A percentile compares a stretch with the other conserved stretches of the same genome.
Evolutionary conservation across 2,888 invertebrate genomes (phyloP).

Genomic region (Sphaerophoria rueppellii): DNA sequence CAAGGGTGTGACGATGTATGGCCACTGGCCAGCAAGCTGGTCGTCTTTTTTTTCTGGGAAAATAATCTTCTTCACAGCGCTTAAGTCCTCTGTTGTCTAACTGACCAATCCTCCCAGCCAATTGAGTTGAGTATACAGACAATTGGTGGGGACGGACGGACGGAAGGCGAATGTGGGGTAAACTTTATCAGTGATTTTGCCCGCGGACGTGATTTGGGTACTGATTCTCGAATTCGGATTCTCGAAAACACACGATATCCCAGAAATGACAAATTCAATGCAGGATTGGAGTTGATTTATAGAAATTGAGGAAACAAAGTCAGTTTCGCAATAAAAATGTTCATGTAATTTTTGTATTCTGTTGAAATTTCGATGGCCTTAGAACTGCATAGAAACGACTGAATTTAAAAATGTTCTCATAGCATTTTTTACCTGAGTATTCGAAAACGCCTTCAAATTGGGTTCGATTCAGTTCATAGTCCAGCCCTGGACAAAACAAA

Average conservation of each 20-base stretch:
- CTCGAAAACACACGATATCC: slow-evolving; percentile 18
- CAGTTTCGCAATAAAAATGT: too few relatives aligned
- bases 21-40: slow-evolving; percentile 24
- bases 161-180: slow-evolving; percentile 20
- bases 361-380: too few relatives aligned
- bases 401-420: too few relatives aligned
- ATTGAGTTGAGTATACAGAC: slow-evolving; percentile 7
- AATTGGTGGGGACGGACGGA: not conserved
- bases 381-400: too few relatives aligned
- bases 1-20: slow-evolving; percentile 34
- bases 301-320: not conserved
- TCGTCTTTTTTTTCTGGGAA: slow-evolving; percentile 15
- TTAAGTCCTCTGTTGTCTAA: slow-evolving; percentile 38
- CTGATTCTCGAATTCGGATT: slow-evolving; percentile 54
- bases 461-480: not conserved
- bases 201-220: slow-evolving; percentile 72
- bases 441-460: not conserved
- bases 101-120: slow-evolving; percentile 14
- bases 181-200: slow-evolving; percentile 72
- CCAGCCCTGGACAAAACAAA: not conserved
- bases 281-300: not conserved
- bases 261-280: not conserved
- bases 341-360: too few relatives aligned
- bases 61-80: slow-evolving; percentile 16
- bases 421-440: too few relatives aligned